A percentile compares a stretch with the other conserved stretches of the same genome.
phyloP scores from a whole-genome alignment of 2,888 invertebrate genomes.

The Coelogynopora nodosa region DNA sequence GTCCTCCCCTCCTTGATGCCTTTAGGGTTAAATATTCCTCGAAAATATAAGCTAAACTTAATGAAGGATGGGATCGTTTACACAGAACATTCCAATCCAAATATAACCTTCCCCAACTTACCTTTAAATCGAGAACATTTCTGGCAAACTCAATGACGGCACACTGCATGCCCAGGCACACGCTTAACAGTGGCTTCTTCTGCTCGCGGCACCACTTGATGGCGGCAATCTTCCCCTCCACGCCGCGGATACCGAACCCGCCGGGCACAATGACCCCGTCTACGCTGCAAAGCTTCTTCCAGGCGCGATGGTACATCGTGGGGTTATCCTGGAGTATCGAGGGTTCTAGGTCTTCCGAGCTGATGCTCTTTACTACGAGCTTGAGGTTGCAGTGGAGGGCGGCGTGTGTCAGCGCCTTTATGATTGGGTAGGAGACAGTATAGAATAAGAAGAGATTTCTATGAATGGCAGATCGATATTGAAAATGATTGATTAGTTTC shows the following conservation, averaged over 20 bases:
- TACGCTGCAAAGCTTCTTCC: conserved; percentile 78
- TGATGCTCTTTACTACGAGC: conserved; percentile 75
- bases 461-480: too few species aligned
- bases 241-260: conserved; percentile 90
- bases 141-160: conserved; percentile 90
- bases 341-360: conserved; percentile 80
- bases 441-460: too few species aligned
- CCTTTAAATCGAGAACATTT: conserved; percentile 66
- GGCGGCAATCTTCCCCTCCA: conserved; percentile 91
- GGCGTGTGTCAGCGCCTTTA: conserved; percentile 89
- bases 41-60: too few species aligned
- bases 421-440: too few species aligned
- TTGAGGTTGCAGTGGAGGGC: conserved; percentile 78
- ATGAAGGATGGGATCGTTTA: too few species aligned
- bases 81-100: too few species aligned
- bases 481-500: too few species aligned
- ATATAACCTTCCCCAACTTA: too few species aligned
- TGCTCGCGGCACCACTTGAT: conserved; percentile 86
- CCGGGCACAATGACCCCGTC: conserved; percentile 88
- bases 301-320: conserved; percentile 82
- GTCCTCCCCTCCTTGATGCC: too few species aligned
- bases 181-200: conserved; percentile 72
- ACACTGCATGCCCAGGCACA: conserved; percentile 92
- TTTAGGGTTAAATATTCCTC: too few species aligned
- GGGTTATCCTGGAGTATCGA: conserved; percentile 72